phyloP scores from a whole-genome alignment of 2,888 invertebrate genomes.

The Nemurella pictetii region DNA sequence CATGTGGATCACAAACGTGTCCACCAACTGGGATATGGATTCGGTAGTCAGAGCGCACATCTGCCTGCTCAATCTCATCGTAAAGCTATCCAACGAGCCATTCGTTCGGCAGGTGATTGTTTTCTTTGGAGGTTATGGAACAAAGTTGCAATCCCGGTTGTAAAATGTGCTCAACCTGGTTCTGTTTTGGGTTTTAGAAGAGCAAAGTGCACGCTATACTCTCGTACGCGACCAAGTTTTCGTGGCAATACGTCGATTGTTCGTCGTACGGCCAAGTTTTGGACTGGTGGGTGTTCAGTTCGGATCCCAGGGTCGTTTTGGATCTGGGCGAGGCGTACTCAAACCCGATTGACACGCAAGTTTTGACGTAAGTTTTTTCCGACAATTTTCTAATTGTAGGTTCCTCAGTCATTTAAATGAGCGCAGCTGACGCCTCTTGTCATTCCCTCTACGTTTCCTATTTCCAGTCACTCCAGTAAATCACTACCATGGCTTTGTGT shows the following conservation, averaged over 20 bases:
- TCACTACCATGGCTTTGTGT: too few relatives aligned
- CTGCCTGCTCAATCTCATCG: conserved; percentile 67
- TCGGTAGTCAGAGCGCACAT: conserved; percentile 59
- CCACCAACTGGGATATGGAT: conserved; percentile 52
- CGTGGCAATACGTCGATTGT: conserved; percentile 68
- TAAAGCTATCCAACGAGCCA: conserved; percentile 73
- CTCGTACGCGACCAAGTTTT: conserved; percentile 63
- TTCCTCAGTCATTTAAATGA: too few relatives aligned
- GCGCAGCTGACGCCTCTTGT: too few relatives aligned
- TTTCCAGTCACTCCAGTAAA: too few relatives aligned
- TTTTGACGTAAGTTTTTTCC: conserved; percentile 41
- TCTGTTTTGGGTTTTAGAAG: conserved; percentile 48
- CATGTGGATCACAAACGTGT: conserved; percentile 58
- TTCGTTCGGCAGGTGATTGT: conserved; percentile 62
- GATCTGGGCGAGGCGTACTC: conserved; percentile 48
- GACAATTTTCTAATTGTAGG: conserved; percentile 7
- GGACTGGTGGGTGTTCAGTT: conserved; percentile 75
- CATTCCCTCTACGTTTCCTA: too few relatives aligned
- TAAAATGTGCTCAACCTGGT: neutral
- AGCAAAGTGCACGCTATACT: conserved; percentile 56
- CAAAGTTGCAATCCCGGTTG: too few relatives aligned
- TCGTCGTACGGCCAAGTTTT: conserved; percentile 65
- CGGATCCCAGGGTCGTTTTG: conserved; percentile 69
- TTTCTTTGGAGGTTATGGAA: too few relatives aligned
- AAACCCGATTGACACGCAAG: conserved; percentile 44